These are phyloP conservation scores for Oedothorax gibbosus DNA, from an alignment of 1,140 invertebrate species.

Conservation along the genomic window DNA sequence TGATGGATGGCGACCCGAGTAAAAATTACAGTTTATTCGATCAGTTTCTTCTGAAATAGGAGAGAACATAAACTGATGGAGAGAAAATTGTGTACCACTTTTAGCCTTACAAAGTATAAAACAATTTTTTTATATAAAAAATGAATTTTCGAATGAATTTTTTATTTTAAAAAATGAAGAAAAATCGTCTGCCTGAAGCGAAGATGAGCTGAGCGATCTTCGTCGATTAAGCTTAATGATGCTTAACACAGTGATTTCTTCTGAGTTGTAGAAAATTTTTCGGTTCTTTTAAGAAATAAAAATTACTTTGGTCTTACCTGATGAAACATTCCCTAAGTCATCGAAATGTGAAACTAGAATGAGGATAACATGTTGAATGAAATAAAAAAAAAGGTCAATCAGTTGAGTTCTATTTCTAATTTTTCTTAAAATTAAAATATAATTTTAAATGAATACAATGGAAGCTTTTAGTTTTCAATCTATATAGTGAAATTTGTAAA, in stretches of 20 bases:
- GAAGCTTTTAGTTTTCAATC: no score
- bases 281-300: not conserved
- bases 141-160: not conserved
- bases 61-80: not conserved
- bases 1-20: not conserved
- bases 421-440: no score
- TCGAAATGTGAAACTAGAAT: no score
- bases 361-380: no score
- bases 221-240: constrained; percentile 17
- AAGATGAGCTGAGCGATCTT: not conserved
- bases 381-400: no score
- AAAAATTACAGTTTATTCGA: not conserved
- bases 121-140: not conserved
- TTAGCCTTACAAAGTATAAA: not conserved
- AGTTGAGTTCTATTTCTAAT: no score
- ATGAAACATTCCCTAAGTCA: no score
- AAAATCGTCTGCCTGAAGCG: constrained; percentile 1
- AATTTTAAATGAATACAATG: no score
- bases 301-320: constrained; percentile 6
- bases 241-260: not conserved
- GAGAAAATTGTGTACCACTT: no score
- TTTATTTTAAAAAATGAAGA: not conserved
- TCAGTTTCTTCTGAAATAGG: not conserved
- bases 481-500: no score
- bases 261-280: not conserved